Conservation (phyloP, 2,888 invertebrate genomes). For the Aricia artaxerxes region DNA sequence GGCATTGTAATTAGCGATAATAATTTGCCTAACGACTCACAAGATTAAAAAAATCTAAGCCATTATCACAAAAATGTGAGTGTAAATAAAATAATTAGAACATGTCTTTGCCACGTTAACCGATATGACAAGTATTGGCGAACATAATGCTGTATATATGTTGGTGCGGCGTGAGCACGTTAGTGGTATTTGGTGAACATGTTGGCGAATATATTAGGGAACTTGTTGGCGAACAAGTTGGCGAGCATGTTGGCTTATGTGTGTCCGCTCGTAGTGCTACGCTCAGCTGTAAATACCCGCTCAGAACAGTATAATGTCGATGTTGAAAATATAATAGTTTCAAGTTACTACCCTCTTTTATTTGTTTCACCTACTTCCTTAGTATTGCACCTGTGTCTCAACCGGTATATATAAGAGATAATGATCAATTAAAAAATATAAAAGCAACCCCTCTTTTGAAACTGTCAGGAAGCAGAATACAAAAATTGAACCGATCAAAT, state of each 20-base stretch:
- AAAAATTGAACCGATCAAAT: no score
- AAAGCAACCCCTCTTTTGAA: no score
- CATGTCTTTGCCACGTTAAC: neutral
- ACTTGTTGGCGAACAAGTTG: neutral
- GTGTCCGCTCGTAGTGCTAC: conserved; percentile 47
- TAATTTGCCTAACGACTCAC: neutral
- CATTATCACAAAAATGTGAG: neutral
- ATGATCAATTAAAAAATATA: neutral
- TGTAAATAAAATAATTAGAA: neutral
- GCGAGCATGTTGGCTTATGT: conserved; percentile 30
- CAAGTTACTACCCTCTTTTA: conserved; percentile 67
- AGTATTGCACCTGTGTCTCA: neutral
- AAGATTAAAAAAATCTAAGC: neutral
- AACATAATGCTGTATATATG: neutral
- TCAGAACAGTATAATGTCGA: conserved; percentile 61
- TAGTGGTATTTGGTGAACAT: no score
- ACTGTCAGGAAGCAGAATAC: no score
- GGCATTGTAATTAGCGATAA: neutral
- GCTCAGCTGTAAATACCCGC: conserved; percentile 73
- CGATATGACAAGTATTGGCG: neutral
- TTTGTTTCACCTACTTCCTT: conserved; percentile 42
- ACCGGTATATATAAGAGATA: neutral
- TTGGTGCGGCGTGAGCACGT: no score
- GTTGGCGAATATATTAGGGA: neutral
- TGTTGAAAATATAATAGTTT: conserved; percentile 77